Evolutionary conservation across 1,140 invertebrate genomes (phyloP).

Genomic region (Sitobion miscanthi): DNA sequence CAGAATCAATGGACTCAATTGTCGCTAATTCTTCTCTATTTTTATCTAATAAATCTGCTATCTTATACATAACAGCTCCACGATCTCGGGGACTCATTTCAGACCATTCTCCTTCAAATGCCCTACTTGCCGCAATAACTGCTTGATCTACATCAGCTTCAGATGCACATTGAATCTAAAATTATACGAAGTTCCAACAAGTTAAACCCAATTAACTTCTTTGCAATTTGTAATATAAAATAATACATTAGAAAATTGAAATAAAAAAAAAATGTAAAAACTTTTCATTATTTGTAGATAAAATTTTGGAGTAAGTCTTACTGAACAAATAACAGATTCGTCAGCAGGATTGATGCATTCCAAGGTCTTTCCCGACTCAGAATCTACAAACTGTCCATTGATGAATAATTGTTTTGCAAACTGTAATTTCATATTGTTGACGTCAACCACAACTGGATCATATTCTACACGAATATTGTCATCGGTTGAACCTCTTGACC

Average conservation of each 20-base stretch:
- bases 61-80: slow-evolving; percentile 74
- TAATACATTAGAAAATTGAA: not conserved
- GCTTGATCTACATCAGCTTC: slow-evolving; percentile 84
- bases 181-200: not conserved
- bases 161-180: slow-evolving; percentile 76
- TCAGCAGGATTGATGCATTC: slow-evolving; percentile 84
- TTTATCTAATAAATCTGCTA: slow-evolving; percentile 92
- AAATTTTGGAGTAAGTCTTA: slow-evolving; percentile 59
- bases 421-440: slow-evolving; percentile 83
- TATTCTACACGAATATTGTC: slow-evolving; percentile 68
- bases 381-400: slow-evolving; percentile 86
- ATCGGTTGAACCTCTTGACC: slow-evolving; percentile 69
- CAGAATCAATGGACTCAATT: slow-evolving; percentile 89
- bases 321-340: slow-evolving; percentile 79
- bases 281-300: not conserved
- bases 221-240: not conserved
- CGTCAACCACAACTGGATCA: slow-evolving; percentile 76
- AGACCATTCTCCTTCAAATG: slow-evolving; percentile 90
- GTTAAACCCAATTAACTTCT: not conserved
- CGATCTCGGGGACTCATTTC: slow-evolving; percentile 84
- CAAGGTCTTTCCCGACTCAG: slow-evolving; percentile 71
- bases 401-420: slow-evolving; percentile 92
- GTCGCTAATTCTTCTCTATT: slow-evolving; percentile 94
- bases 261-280: not conserved
- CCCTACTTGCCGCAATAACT: slow-evolving; percentile 82